Conservation (phyloP, 2,888 invertebrate genomes). For the Patella pellucida region DNA sequence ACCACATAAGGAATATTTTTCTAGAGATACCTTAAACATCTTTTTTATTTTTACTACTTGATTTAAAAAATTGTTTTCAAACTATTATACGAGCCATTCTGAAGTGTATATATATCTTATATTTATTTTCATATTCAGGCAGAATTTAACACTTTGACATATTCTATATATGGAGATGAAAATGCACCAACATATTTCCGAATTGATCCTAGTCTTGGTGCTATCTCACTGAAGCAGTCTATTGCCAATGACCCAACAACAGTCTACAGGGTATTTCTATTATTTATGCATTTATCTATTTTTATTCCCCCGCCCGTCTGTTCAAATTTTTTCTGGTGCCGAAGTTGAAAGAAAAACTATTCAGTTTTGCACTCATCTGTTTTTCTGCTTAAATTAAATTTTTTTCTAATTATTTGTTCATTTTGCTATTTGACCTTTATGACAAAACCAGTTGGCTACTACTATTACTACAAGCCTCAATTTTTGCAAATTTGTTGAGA, state of each 20-base stretch:
- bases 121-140: conserved; percentile 35
- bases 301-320: background rate
- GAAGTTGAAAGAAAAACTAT: background rate
- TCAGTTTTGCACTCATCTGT: background rate
- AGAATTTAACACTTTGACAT: conserved; percentile 56
- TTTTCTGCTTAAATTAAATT: too few relatives aligned
- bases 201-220: conserved; percentile 45
- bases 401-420: too few relatives aligned
- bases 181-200: conserved; percentile 54
- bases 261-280: conserved; percentile 40
- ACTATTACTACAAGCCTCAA: too few relatives aligned
- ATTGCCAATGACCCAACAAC: conserved; percentile 40
- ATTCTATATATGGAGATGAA: conserved; percentile 63
- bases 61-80: too few relatives aligned
- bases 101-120: too few relatives aligned
- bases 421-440: too few relatives aligned
- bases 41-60: too few relatives aligned
- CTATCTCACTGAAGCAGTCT: conserved; percentile 38
- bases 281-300: background rate
- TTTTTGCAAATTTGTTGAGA: too few relatives aligned
- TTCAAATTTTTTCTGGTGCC: background rate
- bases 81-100: too few relatives aligned
- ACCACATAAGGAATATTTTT: too few relatives aligned
- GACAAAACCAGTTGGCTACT: too few relatives aligned
- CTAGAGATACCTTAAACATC: too few relatives aligned